These are phyloP conservation scores for Heliothis peltigera DNA, from an alignment of 2,888 invertebrate genomes.

Conservation along the genomic window DNA sequence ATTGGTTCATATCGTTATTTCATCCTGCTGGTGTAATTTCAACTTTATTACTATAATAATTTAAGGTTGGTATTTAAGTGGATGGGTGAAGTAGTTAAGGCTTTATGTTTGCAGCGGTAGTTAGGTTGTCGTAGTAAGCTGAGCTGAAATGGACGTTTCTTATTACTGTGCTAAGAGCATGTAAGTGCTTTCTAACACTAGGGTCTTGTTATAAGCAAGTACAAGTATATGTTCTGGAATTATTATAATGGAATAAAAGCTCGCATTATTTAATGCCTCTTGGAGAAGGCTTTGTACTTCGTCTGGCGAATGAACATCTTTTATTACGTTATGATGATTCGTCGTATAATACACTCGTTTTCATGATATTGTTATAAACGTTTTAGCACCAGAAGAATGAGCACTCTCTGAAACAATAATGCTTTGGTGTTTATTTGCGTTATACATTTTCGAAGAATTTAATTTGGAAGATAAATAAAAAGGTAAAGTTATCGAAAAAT, in stretches of 20 bases:
- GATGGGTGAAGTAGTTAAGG: constrained; percentile 15
- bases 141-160: constrained; percentile 51
- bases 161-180: constrained; percentile 52
- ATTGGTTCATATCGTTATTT: constrained; percentile 26
- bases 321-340: background rate
- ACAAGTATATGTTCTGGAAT: constrained; percentile 19
- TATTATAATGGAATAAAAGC: constrained; percentile 29
- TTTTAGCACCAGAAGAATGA: background rate
- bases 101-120: constrained; percentile 24
- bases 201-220: constrained; percentile 29
- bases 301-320: background rate
- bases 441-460: too few species aligned
- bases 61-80: constrained; percentile 29
- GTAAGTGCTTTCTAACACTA: constrained; percentile 54
- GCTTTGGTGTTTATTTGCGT: too few species aligned
- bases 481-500: background rate
- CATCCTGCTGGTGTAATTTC: constrained; percentile 12
- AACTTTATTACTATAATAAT: constrained; percentile 20
- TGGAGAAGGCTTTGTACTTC: constrained; percentile 9
- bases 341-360: background rate
- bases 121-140: constrained; percentile 44
- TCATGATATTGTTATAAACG: background rate
- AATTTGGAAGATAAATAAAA: background rate
- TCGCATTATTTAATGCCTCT: constrained; percentile 9
- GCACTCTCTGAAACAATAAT: background rate